Percentiles rank a stretch among this genome's conserved stretches.
Evolutionary conservation across 1,140 invertebrate species (phyloP).

Genomic region (Gerris buenoi): DNA sequence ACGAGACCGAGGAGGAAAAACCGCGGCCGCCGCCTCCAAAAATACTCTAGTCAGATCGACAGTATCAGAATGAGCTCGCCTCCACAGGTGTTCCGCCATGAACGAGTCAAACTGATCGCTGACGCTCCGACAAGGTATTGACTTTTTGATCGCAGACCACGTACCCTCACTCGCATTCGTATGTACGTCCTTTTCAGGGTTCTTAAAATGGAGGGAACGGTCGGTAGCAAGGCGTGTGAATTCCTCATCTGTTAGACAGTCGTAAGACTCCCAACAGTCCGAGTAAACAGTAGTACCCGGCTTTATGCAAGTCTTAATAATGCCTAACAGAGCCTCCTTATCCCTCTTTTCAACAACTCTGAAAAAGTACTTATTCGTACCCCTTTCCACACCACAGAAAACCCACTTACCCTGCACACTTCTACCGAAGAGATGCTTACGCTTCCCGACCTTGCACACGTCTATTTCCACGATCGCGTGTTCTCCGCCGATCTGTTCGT

Average conservation of each 20-base stretch:
- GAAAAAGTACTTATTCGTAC: constrained; percentile 1
- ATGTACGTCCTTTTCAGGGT: neutral
- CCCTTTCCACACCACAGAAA: neutral
- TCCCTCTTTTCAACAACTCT: too few relatives aligned
- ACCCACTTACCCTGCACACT: neutral
- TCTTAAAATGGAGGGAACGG: constrained; percentile 2
- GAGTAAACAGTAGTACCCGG: neutral
- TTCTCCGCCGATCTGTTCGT: neutral
- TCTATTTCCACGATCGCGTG: neutral
- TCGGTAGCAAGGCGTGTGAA: neutral
- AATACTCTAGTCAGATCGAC: too few relatives aligned
- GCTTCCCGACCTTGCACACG: neutral
- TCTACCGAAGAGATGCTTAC: too few relatives aligned
- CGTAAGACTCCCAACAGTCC: too few relatives aligned
- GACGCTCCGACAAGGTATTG: neutral
- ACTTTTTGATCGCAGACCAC: constrained; percentile 1
- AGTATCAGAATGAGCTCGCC: neutral
- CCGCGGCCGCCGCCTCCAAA: too few relatives aligned
- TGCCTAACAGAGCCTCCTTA: too few relatives aligned
- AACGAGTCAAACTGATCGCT: neutral
- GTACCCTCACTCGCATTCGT: constrained; percentile 1
- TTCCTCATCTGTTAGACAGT: neutral
- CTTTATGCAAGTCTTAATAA: neutral
- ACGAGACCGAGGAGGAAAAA: neutral
- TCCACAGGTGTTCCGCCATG: neutral